phyloP scores from a whole-genome alignment of 2,113 vertebrate species.

The Datnioides undecimradiatus region DNA sequence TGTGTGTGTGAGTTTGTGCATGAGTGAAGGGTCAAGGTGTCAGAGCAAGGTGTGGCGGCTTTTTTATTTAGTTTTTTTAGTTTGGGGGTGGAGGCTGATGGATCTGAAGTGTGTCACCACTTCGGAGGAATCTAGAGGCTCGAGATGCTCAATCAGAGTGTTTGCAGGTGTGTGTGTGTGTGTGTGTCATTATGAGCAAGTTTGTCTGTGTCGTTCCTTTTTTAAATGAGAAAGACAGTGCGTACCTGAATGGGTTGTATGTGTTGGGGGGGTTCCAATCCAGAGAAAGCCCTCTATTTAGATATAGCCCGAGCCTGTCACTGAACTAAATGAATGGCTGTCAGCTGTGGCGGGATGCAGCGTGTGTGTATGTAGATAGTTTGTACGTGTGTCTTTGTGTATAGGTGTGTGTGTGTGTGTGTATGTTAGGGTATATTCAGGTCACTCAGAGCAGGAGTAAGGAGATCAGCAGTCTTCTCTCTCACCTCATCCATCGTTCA shows the following conservation, averaged over 20 bases:
- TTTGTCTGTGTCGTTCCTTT: slow-evolving; percentile 5
- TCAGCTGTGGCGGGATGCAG: slow-evolving; percentile 71
- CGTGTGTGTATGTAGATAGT: slow-evolving; percentile 45
- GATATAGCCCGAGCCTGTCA: slow-evolving; percentile 70
- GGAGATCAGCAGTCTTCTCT: slow-evolving; percentile 69
- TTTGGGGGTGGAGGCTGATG: not conserved
- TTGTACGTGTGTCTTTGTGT: slow-evolving; percentile 20
- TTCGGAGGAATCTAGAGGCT: not conserved
- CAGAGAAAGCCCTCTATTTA: slow-evolving; percentile 73
- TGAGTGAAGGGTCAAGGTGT: slow-evolving; percentile 64
- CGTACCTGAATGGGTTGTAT: slow-evolving; percentile 9
- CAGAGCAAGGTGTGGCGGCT: slow-evolving; percentile 50
- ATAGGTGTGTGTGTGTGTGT: slow-evolving; percentile 36
- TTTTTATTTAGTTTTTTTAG: slow-evolving; percentile 29
- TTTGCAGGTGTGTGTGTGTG: slow-evolving; percentile 4
- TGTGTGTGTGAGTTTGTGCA: slow-evolving; percentile 22
- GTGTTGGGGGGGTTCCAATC: slow-evolving; percentile 37
- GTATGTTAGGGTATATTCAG: slow-evolving; percentile 60
- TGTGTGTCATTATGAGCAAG: not conserved
- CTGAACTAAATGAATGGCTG: slow-evolving; percentile 74
- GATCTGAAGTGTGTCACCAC: slow-evolving; percentile 28
- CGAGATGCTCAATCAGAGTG: not conserved
- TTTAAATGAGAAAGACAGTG: slow-evolving; percentile 23
- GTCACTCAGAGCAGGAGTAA: slow-evolving; percentile 66
- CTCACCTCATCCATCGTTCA: slow-evolving; percentile 80